These are phyloP conservation scores for Ammodytes dubius DNA, from an alignment of 2,113 vertebrate species.

Conservation along the genomic window DNA sequence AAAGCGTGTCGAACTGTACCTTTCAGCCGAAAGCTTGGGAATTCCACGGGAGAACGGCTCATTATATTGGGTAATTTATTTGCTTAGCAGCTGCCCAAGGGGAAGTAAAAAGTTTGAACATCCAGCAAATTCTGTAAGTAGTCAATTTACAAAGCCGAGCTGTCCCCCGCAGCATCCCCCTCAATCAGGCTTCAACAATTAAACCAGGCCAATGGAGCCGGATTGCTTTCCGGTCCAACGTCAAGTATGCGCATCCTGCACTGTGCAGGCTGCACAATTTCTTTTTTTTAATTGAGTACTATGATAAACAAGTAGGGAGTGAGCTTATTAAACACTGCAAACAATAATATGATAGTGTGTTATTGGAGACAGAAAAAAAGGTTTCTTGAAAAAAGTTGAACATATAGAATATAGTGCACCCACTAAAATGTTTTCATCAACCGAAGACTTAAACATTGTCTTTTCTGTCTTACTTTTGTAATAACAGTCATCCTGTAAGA, in stretches of 20 bases:
- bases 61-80: constrained; percentile 81
- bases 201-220: constrained; percentile 63
- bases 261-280: constrained; percentile 49
- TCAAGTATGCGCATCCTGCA: constrained; percentile 46
- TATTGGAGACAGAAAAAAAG: background rate
- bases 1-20: constrained; percentile 63
- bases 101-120: constrained; percentile 73
- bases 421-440: background rate
- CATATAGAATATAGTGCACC: background rate
- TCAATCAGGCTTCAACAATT: constrained; percentile 58
- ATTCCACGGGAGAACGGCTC: constrained; percentile 71
- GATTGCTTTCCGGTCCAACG: constrained; percentile 54
- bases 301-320: constrained; percentile 4
- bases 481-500: background rate
- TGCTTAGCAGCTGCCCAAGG: constrained; percentile 71
- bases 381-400: background rate
- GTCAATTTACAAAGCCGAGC: constrained; percentile 73
- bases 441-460: background rate
- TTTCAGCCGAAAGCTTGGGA: constrained; percentile 64
- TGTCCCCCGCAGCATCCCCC: constrained; percentile 71
- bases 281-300: constrained; percentile 22
- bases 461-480: background rate
- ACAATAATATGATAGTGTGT: constrained; percentile 19
- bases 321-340: constrained; percentile 22
- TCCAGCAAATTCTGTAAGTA: constrained; percentile 77